A percentile compares a stretch with the other conserved stretches of the same genome.
These are phyloP conservation scores for cattle (Bos taurus) DNA, from an alignment of 2,113 vertebrate genomes.

Conservation along the genomic window DNA sequence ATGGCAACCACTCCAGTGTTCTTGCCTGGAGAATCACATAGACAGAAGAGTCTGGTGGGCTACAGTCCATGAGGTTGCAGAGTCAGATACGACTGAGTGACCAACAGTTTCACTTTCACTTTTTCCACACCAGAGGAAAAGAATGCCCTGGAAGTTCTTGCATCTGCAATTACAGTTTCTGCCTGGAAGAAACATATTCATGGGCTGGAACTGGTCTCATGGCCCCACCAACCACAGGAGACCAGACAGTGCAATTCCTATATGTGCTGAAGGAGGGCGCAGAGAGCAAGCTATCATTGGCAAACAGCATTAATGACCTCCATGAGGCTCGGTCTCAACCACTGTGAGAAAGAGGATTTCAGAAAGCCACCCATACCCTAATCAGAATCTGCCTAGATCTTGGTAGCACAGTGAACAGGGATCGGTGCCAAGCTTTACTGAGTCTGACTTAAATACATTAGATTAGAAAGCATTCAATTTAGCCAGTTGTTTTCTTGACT, in stretches of 20 bases:
- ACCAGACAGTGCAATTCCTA: background rate
- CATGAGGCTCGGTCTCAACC: background rate
- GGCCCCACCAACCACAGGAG: background rate
- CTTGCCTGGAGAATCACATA: background rate
- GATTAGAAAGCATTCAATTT: conserved; percentile 75
- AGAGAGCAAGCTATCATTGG: background rate
- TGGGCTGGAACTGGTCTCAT: background rate
- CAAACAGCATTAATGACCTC: background rate
- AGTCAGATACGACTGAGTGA: background rate
- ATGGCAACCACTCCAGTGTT: background rate
- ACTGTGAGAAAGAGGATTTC: conserved; percentile 51
- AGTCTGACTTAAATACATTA: conserved; percentile 74
- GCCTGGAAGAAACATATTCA: background rate
- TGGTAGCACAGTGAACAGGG: conserved; percentile 39
- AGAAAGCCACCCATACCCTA: conserved; percentile 38
- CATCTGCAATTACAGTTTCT: background rate
- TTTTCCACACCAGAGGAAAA: background rate
- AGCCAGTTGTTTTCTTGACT: conserved; percentile 70
- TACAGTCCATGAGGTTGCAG: background rate
- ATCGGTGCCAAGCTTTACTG: conserved; percentile 64
- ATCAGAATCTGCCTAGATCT: conserved; percentile 61
- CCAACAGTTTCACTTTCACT: background rate
- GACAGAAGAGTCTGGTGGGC: background rate
- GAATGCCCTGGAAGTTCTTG: background rate
- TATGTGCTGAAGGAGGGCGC: background rate